Conservation (phyloP, 2,888 invertebrate species). For the Carterocephalus palaemon region DNA sequence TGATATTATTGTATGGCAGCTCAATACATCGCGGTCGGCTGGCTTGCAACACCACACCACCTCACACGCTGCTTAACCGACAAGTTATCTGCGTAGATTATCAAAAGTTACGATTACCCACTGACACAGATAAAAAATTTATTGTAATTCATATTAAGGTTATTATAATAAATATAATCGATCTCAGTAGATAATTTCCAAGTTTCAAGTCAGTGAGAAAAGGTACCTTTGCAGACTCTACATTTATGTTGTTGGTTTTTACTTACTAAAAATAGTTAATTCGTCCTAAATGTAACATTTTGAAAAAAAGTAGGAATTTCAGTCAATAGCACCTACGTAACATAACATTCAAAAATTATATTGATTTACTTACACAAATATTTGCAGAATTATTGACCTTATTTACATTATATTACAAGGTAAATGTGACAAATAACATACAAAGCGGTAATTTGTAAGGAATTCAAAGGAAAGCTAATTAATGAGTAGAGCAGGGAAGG, state of each 20-base stretch:
- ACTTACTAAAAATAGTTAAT: no score
- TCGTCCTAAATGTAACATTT: no score
- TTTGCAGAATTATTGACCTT: no score
- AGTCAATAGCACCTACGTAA: no score
- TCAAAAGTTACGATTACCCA: slow-evolving; percentile 22
- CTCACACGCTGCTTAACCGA: slow-evolving; percentile 57
- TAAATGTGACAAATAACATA: no score
- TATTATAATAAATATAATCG: background rate
- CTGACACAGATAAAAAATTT: slow-evolving; percentile 18
- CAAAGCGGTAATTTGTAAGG: no score
- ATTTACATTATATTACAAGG: no score
- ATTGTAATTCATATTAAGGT: slow-evolving; percentile 17
- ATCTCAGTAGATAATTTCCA: background rate
- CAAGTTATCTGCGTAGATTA: slow-evolving; percentile 41
- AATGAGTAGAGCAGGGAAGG: background rate
- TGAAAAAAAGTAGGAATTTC: background rate
- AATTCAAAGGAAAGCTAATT: background rate
- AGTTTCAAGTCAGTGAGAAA: no score
- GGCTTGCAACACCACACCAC: slow-evolving; percentile 60
- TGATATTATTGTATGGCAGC: slow-evolving; percentile 65
- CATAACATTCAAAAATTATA: no score
- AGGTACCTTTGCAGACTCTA: no score
- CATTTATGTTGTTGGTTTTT: no score
- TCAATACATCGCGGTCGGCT: slow-evolving; percentile 35
- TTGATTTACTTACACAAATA: no score